These are phyloP conservation scores for Epinephelus lanceolatus DNA, from an alignment of 2,113 vertebrate species.

Conservation along the genomic window DNA sequence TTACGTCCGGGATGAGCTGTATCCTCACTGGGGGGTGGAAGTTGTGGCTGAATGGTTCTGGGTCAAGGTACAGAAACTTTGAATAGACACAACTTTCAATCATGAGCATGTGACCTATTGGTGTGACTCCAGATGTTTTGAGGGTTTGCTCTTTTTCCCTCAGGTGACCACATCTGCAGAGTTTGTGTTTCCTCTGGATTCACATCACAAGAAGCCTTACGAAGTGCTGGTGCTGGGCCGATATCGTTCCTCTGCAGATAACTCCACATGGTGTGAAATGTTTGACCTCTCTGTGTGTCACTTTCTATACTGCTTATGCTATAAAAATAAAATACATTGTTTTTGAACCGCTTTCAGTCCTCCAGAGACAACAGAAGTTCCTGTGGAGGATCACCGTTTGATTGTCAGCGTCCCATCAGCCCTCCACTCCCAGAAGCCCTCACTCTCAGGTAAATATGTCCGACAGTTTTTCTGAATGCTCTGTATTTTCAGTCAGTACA, in stretches of 20 bases:
- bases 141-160: background rate
- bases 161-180: conserved; percentile 93
- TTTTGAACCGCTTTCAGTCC: conserved; percentile 71
- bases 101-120: background rate
- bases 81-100: background rate
- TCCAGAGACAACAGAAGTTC: conserved; percentile 52
- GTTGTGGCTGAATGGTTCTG: conserved; percentile 93
- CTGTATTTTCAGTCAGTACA: background rate
- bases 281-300: background rate
- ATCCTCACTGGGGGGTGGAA: conserved; percentile 91
- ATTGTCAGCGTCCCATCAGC: conserved; percentile 93
- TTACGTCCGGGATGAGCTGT: conserved; percentile 93
- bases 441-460: conserved; percentile 86
- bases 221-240: conserved; percentile 92
- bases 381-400: conserved; percentile 88
- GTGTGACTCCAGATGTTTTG: conserved; percentile 19
- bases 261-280: conserved; percentile 58
- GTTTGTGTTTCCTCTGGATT: conserved; percentile 95
- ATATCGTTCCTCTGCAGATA: conserved; percentile 60
- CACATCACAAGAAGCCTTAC: conserved; percentile 96
- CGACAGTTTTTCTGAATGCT: background rate
- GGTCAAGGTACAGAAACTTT: conserved; percentile 90
- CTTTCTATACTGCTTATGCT: background rate
- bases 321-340: background rate
- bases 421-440: conserved; percentile 96